Evolutionary conservation across 1,140 invertebrate genomes (phyloP), one percentile per base, ranked within the genome.

Genomic region (Idris sp.): DNA sequence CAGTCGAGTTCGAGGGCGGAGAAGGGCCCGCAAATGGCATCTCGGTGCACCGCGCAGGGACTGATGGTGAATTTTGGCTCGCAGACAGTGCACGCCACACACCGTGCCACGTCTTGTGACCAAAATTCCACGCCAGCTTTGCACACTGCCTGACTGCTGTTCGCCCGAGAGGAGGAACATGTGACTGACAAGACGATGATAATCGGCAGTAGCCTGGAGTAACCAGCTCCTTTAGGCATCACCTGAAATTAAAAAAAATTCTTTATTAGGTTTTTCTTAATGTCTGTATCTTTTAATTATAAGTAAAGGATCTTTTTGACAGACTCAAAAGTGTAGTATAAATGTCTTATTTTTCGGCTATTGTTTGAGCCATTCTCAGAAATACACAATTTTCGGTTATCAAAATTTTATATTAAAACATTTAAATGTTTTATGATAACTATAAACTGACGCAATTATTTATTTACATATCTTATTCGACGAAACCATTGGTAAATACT

Each of bases 31-130:
- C 91, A 92, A 33, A 90, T 83, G 0, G 91, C 91, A 82, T 93
- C 91, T 18, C 89, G 83, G 81, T 92, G 89, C 4, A 90, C 79
- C 22, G 90, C 89, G 80, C 92, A 93, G 25, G 91, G 91, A 49
- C 88, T 88, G 14, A 90, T 72, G 4, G 92, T 91, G n/a, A 91
- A 89, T 9, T 82, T 80, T 2, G 87, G 85, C 68, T 90, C 89
- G 82, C 92, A 93, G 75, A 85, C 85, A 5, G 90, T 90, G 84
- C 92, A 93, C 26, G 90, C 88, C 58, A 89, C 81, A 82, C 92
- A 93, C 51, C 75, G 77, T 72, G 87, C 88, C 26, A 81, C 84
- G 49, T 90, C 86, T 11, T 87, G 82, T 71, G 90, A 89, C 88
- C 91, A 91, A 85, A 89, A 91, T 77, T 88, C 89, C 25, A 79